Evolutionary conservation across 35 echinoderm and acorn worm genomes (phyloP), one percentile per base, ranked within the genome.

Genomic region (Anneissia japonica): DNA sequence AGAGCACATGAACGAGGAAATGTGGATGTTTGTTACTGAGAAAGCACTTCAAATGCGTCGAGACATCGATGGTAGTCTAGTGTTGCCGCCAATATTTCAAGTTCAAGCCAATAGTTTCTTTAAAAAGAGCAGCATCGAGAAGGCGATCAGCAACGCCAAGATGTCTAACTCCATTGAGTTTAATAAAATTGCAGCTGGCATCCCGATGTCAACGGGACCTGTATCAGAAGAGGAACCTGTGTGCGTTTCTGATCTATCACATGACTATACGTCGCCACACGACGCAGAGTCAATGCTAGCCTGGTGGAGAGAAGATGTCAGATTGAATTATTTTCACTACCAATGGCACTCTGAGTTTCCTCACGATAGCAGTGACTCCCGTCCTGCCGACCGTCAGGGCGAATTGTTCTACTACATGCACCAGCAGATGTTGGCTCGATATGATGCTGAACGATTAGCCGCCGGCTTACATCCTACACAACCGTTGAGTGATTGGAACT

Each of bases 361-460:
- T 9, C 51, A 9, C 2, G 2, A 1, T 64, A 37, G 79, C 30
- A 81, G 3, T 23, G 79, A 32, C 37, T 5, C 1, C 32, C 37
- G n/a, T 28, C 79, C 35, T 40, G 21, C 13, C 23, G 79, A 81
- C 40, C 79, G 79, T 30, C 79, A 81, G 79, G 79, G 79, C 21
- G 79, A 81, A 28, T n/a, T 81, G 9, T 81, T 81, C 38, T 36
- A 30, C 9, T 81, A 81, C 36, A 81, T 81, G 79, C 79, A 81
- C 36, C n/a, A 35, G 36, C 79, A 81, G 36, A 35, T 81, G 36
- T 37, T 81, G 23, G 79, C 79, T 0, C 7, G 79, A 30, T 81
- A 81, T 30, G 36, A 81, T 81, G 10, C 31, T 9, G 79, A 81
- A 38, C 38, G 79, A 81, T 14, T 38, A 81, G 32, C 79, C 23